Base-by-base conservation (phyloP, 2,113 vertebrate species). In the Phrynosoma blainvillii region DNA sequence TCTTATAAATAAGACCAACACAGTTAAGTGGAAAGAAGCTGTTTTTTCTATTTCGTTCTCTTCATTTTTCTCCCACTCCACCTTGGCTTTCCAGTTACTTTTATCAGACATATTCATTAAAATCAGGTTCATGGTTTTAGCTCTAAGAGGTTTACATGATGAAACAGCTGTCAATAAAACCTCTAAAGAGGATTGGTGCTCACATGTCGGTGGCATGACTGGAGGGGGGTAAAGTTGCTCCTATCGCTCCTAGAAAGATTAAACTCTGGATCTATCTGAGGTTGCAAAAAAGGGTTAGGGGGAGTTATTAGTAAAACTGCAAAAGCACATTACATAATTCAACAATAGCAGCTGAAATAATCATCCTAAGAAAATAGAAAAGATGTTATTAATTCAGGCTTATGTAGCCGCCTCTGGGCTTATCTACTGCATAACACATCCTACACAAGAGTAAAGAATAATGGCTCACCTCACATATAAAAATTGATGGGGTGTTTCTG, bases 131-230 rank as follows among this genome's bases (percentile, higher is more conserved):
- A 52, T 87, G 78, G 23, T 89, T 92, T 91, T 89, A 75, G 27
- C 25, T 84, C 2, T 91, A 93, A 92, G 91, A 93, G 90, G 87
- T 90, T 96, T 95, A 94, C 87, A 80, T 65, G 90, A 78, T 89
- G 78, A 92, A 93, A 89, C 84, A 93, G 87, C 86, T 95, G 92
- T 89, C 89, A 92, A 85, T 21, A 93, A 62, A 77, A 89, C 32
- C 66, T 18, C 71, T 84, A 91, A 93, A 94, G 90, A 93, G 91
- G 90, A 93, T 84, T 93, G 84, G 82, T 89, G 68, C 56, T 93
- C 93, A 91, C 86, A 84, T 87, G 78, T 91, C 82, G 75, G 25
- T 59, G 65, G 84, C 14, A 13, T 47, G 36, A 62, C 62, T 92
- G 65, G 82, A 70, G 56, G 86, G 27, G 76, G 75, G 74, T 36